Conservation (phyloP, 1,140 invertebrate genomes). For the Cherax quadricarinatus region DNA sequence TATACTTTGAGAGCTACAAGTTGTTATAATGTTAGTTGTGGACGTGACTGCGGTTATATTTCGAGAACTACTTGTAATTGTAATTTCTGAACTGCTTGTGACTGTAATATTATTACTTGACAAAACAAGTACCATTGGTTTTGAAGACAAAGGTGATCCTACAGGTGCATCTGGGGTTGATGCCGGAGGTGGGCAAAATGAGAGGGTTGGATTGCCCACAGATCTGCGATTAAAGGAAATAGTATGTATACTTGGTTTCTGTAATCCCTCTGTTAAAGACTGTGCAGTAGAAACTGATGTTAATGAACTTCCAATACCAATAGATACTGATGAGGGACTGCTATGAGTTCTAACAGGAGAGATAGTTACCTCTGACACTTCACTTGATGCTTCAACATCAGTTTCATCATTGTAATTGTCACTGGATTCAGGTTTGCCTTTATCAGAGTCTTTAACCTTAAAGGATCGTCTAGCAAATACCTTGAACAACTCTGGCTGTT, state of each 20-base stretch:
- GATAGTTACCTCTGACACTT: slow-evolving; percentile 73
- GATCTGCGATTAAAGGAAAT: slow-evolving; percentile 60
- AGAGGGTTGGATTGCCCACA: slow-evolving; percentile 55
- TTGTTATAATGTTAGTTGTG: slow-evolving; percentile 1
- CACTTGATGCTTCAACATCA: slow-evolving; percentile 76
- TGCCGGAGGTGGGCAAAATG: slow-evolving; percentile 45
- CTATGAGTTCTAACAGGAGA: slow-evolving; percentile 24
- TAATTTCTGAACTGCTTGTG: background rate
- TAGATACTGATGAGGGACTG: background rate
- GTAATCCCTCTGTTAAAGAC: background rate
- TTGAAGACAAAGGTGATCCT: slow-evolving; percentile 18
- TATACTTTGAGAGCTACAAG: background rate
- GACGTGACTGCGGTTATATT: background rate
- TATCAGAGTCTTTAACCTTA: slow-evolving; percentile 84
- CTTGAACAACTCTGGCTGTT: slow-evolving; percentile 87
- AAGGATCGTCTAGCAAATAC: slow-evolving; percentile 87
- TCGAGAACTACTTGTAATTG: slow-evolving; percentile 4
- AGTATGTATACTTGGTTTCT: slow-evolving; percentile 54
- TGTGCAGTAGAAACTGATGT: background rate
- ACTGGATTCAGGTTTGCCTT: slow-evolving; percentile 78
- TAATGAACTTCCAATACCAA: background rate
- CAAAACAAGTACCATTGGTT: slow-evolving; percentile 4
- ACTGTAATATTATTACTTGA: background rate
- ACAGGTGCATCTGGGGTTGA: background rate
- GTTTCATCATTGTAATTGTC: slow-evolving; percentile 83